Percentiles rank a stretch among this genome's conserved stretches.
Evolutionary conservation across 2,888 invertebrate species (phyloP).

Genomic region (Sarcophaga variegata): DNA sequence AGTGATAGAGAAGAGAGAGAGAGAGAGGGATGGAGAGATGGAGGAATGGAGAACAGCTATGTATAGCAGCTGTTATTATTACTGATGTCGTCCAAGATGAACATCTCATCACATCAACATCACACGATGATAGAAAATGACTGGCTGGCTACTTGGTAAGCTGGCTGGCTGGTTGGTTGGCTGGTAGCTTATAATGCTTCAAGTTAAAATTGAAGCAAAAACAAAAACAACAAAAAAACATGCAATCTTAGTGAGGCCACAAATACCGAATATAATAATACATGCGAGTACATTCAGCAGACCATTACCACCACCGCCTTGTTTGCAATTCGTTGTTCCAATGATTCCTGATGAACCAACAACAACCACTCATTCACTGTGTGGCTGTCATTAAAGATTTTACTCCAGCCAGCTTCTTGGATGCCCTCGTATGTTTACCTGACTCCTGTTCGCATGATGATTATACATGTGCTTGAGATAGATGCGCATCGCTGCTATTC

Average conservation of each 20-base stretch:
- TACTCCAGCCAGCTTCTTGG: conserved; percentile 11
- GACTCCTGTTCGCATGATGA: background rate
- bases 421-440: no score
- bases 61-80: conserved; percentile 55
- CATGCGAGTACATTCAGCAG: conserved; percentile 55
- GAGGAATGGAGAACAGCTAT: background rate
- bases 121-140: conserved; percentile 47
- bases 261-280: conserved; percentile 46
- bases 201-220: background rate
- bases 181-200: conserved; percentile 7
- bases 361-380: conserved; percentile 11
- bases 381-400: conserved; percentile 57
- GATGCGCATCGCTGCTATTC: no score
- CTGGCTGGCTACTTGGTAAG: conserved; percentile 24
- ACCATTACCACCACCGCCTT: conserved; percentile 65
- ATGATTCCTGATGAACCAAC: conserved; percentile 45
- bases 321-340: conserved; percentile 41
- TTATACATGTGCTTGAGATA: background rate
- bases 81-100: conserved; percentile 64
- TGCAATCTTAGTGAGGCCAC: conserved; percentile 74
- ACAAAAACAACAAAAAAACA: conserved; percentile 71
- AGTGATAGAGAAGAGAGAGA: background rate
- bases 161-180: conserved; percentile 17
- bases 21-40: background rate
- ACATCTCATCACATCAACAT: conserved; percentile 67